Conservation (phyloP, 2,888 invertebrate genomes). For the Chymomyza caudatula region DNA sequence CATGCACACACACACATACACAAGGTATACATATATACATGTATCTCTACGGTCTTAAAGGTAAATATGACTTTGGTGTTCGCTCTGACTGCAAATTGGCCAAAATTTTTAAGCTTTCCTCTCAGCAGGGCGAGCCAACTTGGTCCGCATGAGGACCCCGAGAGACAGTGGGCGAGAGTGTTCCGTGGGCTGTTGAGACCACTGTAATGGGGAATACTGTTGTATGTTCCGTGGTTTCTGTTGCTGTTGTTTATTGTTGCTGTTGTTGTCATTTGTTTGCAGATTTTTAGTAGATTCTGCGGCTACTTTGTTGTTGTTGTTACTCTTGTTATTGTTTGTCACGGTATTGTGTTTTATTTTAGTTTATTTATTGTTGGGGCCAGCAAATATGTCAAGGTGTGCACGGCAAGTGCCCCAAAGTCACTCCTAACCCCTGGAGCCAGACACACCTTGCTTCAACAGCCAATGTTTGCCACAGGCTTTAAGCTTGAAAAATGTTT, state of each 20-base stretch:
- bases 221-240: constrained; percentile 8
- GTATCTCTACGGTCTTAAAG: background rate
- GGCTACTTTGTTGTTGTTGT: constrained; percentile 59
- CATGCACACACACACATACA: too few species aligned
- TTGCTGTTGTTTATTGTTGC: constrained; percentile 53
- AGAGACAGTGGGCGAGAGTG: background rate
- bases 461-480: constrained; percentile 3
- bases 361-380: constrained; percentile 66
- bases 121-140: background rate
- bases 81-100: background rate
- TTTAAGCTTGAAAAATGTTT: constrained; percentile 65
- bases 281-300: constrained; percentile 72
- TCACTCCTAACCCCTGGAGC: background rate
- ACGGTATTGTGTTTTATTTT: constrained; percentile 40
- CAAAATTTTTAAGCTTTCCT: background rate
- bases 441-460: background rate
- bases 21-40: background rate
- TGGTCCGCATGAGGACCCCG: too few species aligned
- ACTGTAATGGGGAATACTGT: too few species aligned
- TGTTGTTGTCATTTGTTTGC: constrained; percentile 72
- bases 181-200: background rate
- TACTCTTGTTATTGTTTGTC: background rate
- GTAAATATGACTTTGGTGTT: background rate
- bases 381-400: constrained; percentile 63
- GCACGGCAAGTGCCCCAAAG: constrained; percentile 40